Percentiles rank a stretch among this genome's conserved stretches.
Evolutionary conservation across 2,113 vertebrate species (phyloP).

Genomic region (Numenius arquata): DNA sequence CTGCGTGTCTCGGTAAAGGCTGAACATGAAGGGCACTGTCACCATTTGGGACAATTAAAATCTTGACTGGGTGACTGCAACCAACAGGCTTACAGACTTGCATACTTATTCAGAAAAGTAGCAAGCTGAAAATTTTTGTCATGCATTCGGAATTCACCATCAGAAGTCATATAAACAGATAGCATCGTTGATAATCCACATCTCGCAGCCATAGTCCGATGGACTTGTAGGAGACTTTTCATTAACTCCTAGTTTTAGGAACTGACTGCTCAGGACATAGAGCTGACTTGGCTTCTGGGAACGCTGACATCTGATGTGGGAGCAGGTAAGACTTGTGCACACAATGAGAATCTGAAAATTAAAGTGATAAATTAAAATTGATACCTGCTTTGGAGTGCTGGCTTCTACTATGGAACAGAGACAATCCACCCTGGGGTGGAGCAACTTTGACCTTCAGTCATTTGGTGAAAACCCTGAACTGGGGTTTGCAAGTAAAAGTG

Average conservation of each 20-base stretch:
- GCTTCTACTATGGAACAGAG: background rate
- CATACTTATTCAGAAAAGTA: background rate
- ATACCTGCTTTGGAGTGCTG: background rate
- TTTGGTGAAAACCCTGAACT: background rate
- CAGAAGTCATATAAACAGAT: background rate
- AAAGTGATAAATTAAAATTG: background rate
- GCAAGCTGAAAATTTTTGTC: background rate
- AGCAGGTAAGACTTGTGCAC: background rate
- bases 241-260: background rate
- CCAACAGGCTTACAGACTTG: background rate
- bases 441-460: background rate
- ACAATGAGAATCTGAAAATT: background rate
- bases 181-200: background rate
- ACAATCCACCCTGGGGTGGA: background rate
- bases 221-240: background rate
- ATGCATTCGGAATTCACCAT: background rate
- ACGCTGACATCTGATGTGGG: background rate
- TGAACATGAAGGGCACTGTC: background rate
- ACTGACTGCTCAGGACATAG: background rate
- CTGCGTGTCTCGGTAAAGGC: background rate
- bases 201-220: background rate
- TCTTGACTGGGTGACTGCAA: background rate
- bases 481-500: background rate
- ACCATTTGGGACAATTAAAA: background rate
- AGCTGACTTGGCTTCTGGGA: background rate